Evolutionary conservation across 1,140 invertebrate genomes (phyloP).

Genomic region (Sarcophaga peregrina): DNA sequence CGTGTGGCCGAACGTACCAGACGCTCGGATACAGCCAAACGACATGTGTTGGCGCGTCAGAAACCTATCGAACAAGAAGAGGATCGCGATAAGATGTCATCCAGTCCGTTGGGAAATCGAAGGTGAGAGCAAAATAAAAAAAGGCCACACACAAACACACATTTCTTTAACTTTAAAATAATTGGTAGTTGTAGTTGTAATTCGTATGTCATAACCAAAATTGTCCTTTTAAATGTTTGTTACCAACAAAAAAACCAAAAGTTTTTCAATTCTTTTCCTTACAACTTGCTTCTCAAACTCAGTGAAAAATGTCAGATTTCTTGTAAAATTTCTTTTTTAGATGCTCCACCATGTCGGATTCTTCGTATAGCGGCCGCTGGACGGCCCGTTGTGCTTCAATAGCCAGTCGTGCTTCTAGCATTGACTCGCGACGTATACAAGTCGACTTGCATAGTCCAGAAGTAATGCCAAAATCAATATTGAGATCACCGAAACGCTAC

Average conservation of each 20-base stretch:
- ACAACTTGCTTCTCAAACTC: too few relatives aligned
- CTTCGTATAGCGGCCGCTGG: constrained; percentile 64
- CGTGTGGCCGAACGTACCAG: constrained; percentile 66
- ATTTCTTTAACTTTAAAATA: neutral
- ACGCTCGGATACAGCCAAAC: constrained; percentile 75
- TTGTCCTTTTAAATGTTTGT: constrained; percentile 17
- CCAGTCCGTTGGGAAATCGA: constrained; percentile 59
- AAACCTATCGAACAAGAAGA: constrained; percentile 77
- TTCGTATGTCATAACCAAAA: neutral
- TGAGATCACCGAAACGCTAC: constrained; percentile 61
- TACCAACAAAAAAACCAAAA: neutral
- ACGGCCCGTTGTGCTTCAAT: constrained; percentile 60
- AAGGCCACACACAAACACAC: neutral
- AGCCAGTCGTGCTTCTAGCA: constrained; percentile 63
- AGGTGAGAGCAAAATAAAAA: constrained; percentile 47
- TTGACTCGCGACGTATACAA: constrained; percentile 62
- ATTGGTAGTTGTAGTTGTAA: neutral
- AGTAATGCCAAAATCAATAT: constrained; percentile 59
- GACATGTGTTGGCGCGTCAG: constrained; percentile 80
- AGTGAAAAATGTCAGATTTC: too few relatives aligned
- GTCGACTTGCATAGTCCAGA: constrained; percentile 64
- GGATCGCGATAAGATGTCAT: constrained; percentile 21
- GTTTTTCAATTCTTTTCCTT: too few relatives aligned
- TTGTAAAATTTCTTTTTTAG: too few relatives aligned
- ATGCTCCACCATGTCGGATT: constrained; percentile 65